Base-by-base conservation (phyloP, 2,888 invertebrate species). In the Pseudeuparius sepicola region DNA sequence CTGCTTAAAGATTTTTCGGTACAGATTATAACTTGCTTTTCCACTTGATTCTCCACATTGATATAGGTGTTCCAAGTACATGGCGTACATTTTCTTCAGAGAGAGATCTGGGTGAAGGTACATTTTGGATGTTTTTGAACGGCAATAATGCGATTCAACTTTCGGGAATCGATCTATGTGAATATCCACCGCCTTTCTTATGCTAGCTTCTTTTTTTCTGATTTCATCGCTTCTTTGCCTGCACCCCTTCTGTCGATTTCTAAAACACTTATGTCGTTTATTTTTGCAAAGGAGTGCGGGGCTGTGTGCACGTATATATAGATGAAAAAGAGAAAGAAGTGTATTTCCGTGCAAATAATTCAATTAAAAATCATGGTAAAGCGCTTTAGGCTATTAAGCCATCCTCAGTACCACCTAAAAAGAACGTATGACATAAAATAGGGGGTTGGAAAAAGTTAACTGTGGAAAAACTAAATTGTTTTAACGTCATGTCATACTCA, bases 1-100 rank as follows among this genome's bases (percentile, higher is more conserved):
- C n/a, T n/a, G n/a, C n/a, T n/a, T 26, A 31, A 43, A 44, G 16
- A 42, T 39, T 36, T 27, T 34, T 15, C 41, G 23, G 31, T 41
- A 44, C n/a, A 35, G 34, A 34, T 18, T 14, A 24, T 23, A 30
- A 14, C 39, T 33, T 33, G 40, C 10, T 27, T n/a, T n/a, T n/a
- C n/a, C n/a, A n/a, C n/a, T n/a, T n/a, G n/a, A n/a, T n/a, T n/a
- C 20, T 5, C 30, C 31, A 11, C 16, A 6, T 25, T 34, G 12
- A 11, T 18, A 14, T 12, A 25, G 16, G 33, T 31, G 18, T 29
- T 25, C 11, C 13, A 31, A 12, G 18, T 24, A 31, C 40, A 39
- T 31, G 4, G 4, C 27, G 36, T 45, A 44, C 41, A 49, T 46
- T 10, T 40, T 33, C 17, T 10, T 5, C 15, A 39, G 13, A 11